phyloP scores from a whole-genome alignment of 2,888 invertebrate genomes.

The Ditylenchus weischeri region DNA sequence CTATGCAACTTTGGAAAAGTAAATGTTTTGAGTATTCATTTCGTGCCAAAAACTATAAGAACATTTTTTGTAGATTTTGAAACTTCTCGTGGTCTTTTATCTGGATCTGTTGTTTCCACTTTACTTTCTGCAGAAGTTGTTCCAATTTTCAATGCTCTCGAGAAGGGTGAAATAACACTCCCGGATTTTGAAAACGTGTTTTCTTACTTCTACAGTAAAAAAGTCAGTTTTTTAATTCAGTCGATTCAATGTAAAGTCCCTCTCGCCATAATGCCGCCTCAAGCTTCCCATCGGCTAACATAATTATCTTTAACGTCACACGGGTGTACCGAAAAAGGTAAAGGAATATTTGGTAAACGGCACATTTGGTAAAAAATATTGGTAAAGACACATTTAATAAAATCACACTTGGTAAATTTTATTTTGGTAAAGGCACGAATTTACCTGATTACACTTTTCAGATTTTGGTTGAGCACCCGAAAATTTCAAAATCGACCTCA shows the following conservation, averaged over 20 bases:
- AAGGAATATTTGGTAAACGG: too few species aligned
- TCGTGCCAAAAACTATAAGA: background rate
- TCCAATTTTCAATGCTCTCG: slow-evolving; percentile 51
- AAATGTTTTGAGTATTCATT: background rate
- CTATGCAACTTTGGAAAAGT: slow-evolving; percentile 56
- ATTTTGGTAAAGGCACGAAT: too few species aligned
- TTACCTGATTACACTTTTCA: too few species aligned
- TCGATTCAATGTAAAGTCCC: background rate
- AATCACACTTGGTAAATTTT: too few species aligned
- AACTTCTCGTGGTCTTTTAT: slow-evolving; percentile 44
- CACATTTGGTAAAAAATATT: too few species aligned
- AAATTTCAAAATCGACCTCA: too few species aligned
- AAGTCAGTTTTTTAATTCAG: slow-evolving; percentile 44
- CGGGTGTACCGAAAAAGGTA: too few species aligned
- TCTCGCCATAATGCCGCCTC: background rate
- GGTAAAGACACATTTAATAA: too few species aligned
- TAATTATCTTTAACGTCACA: too few species aligned
- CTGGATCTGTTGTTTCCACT: slow-evolving; percentile 55
- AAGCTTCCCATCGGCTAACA: too few species aligned
- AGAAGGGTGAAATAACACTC: slow-evolving; percentile 59
- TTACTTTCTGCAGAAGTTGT: slow-evolving; percentile 43
- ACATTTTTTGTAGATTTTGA: slow-evolving; percentile 52
- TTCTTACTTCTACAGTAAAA: slow-evolving; percentile 58
- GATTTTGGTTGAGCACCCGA: too few species aligned
- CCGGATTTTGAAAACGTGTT: slow-evolving; percentile 60